Conservation (phyloP, 1,140 invertebrate species). For the Doryteuthis pealeii region DNA sequence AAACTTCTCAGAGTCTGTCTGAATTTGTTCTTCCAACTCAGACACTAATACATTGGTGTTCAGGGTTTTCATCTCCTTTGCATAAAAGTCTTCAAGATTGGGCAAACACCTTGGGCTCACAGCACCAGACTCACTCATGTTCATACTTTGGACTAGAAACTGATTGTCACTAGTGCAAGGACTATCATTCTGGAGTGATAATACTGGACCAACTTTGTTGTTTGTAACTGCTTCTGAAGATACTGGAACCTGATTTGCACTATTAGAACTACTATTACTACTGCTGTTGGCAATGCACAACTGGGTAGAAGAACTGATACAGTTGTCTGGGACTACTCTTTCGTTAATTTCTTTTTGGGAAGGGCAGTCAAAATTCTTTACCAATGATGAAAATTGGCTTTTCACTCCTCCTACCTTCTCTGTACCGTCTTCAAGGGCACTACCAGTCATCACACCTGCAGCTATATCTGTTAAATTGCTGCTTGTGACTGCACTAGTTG, state of each 20-base stretch:
- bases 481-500: neutral
- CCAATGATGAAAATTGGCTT: neutral
- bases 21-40: slow-evolving; percentile 64
- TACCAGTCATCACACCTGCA: neutral
- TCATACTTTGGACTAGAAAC: neutral
- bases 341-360: neutral
- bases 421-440: neutral
- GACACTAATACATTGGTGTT: slow-evolving; percentile 69
- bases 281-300: neutral
- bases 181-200: too few relatives aligned
- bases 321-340: neutral
- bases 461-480: neutral
- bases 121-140: slow-evolving; percentile 9
- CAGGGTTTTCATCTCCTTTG: slow-evolving; percentile 69
- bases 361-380: neutral
- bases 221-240: too few relatives aligned
- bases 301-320: neutral
- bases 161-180: neutral
- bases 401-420: neutral
- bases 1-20: slow-evolving; percentile 70
- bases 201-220: too few relatives aligned
- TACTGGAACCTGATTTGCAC: too few relatives aligned
- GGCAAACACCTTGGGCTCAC: slow-evolving; percentile 33
- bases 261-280: neutral
- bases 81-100: slow-evolving; percentile 64